Base-by-base conservation (phyloP, 2,797 vertebrate species). In the Onychomys arenicola region DNA sequence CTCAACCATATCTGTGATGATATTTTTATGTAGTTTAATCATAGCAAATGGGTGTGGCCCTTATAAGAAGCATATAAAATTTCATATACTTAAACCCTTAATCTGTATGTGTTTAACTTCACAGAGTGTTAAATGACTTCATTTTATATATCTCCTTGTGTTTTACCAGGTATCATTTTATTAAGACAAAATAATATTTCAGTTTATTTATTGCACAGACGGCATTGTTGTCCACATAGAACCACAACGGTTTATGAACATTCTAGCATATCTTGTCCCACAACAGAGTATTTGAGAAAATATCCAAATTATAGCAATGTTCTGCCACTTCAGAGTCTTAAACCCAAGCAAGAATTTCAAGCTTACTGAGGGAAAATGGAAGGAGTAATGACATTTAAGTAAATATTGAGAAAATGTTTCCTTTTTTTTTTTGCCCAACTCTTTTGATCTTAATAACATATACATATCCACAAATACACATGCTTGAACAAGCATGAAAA, bases 241-340 rank as follows among this genome's bases (percentile, higher is more conserved):
- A 95, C 97, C 96, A 99, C 99, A 0, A 98, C 95, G 93, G 98
- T 99, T 97, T 99, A 98, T 61, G 98, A 98, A 34, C 97, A 98
- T 87, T 97, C 96, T 32, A 97, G 93, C n/a, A 12, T 97, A 59
- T 95, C 80, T 0, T 98, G 92, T 96, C 95, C 96, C 46, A 98
- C 97, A 27, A 99, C 99, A 0, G 99, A 99, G 95, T 99, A 99
- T 96, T 63, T 97, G 71, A 99, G 99, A 94, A 99, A 99, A 69
- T 99, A 99, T 65, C 98, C 98, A 4, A 65, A 92, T 1, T 98
- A 99, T 78, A 98, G 97, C 91, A 96, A 52, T 19, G 21, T 98
- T 86, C 97, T 73, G 77, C 99, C 99, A 55, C 92, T 98, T 2
- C 96, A 97, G 83, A 99, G 98, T 96, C 97, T 98, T 59, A 99